Evolutionary conservation across 92 coral and sea anemone species (phyloP).

Genomic region (Metridium senile): DNA sequence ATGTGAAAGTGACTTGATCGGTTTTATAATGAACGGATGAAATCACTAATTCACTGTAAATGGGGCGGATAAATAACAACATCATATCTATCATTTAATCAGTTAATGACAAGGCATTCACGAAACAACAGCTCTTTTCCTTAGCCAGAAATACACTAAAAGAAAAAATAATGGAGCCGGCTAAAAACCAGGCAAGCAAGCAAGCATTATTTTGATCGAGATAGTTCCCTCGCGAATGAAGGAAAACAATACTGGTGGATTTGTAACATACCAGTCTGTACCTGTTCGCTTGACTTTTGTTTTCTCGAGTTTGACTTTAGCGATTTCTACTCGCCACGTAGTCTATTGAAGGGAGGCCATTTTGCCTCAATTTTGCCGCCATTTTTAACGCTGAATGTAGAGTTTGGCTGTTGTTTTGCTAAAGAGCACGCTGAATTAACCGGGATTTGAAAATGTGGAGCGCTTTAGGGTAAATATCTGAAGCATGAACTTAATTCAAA

Average conservation of each 20-base stretch:
- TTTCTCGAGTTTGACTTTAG: slow-evolving; percentile 42
- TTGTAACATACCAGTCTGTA: slow-evolving; percentile 52
- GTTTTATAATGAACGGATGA: not conserved
- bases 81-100: not conserved
- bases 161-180: not conserved
- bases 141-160: not conserved
- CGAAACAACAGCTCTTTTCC: not conserved
- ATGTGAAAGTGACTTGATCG: not conserved
- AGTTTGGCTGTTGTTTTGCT: not conserved
- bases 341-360: slow-evolving; percentile 21
- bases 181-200: not conserved
- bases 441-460: slow-evolving; percentile 52
- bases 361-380: slow-evolving; percentile 22
- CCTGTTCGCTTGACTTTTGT: slow-evolving; percentile 68
- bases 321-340: slow-evolving; percentile 67
- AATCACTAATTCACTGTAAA: not conserved
- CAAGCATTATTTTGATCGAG: slow-evolving; percentile 16
- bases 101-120: not conserved
- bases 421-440: not conserved
- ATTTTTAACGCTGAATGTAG: slow-evolving; percentile 21
- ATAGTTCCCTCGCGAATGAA: slow-evolving; percentile 7
- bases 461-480: slow-evolving; percentile 68
- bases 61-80: not conserved
- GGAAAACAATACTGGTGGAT: slow-evolving; percentile 60
- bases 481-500: slow-evolving; percentile 27